Conservation (phyloP, 1,140 invertebrate genomes). For the Dryas iulia region DNA sequence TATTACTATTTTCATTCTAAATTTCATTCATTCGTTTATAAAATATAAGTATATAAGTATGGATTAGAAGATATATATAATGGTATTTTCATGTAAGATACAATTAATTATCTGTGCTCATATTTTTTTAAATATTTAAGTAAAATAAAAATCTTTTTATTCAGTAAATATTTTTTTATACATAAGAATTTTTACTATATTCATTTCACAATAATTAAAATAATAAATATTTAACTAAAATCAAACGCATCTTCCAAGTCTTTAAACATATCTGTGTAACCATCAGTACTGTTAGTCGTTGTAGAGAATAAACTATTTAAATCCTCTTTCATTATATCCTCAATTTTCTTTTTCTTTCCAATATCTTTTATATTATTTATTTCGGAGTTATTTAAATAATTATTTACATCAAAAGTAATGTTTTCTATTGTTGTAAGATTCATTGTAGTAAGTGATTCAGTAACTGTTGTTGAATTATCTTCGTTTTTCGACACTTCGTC, state of each 20-base stretch:
- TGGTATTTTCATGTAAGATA: too few species aligned
- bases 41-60: too few species aligned
- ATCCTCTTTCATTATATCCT: constrained; percentile 33
- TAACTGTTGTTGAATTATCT: not conserved
- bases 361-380: constrained; percentile 8
- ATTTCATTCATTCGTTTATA: too few species aligned
- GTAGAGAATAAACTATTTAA: constrained; percentile 22
- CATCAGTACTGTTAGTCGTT: constrained; percentile 7
- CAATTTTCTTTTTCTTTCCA: constrained; percentile 22
- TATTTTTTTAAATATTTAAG: too few species aligned
- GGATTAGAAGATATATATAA: too few species aligned
- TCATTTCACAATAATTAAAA: too few species aligned
- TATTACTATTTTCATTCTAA: too few species aligned
- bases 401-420: constrained; percentile 6
- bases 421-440: not conserved
- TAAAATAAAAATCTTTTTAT: too few species aligned
- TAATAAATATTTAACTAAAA: not conserved
- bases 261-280: constrained; percentile 30
- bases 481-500: not conserved
- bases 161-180: too few species aligned
- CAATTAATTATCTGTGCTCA: too few species aligned
- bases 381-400: constrained; percentile 25
- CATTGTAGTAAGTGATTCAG: not conserved
- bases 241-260: constrained; percentile 35
- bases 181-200: too few species aligned